Conservation (phyloP, 2,113 vertebrate genomes). For the Odocoileus hemionus region DNA sequence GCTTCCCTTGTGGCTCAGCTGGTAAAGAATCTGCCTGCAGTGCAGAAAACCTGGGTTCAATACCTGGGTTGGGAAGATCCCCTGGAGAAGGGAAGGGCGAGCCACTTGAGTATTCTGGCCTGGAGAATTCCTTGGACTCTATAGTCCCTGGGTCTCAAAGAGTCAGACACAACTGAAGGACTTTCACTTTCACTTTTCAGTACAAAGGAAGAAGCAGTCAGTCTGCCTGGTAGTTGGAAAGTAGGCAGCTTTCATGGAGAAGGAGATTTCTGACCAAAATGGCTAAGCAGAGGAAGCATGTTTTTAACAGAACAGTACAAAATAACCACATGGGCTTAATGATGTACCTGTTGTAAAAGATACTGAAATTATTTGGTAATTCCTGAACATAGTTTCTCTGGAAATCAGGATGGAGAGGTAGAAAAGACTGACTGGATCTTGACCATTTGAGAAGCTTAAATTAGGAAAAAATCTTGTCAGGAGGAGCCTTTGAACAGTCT, state of each 20-base stretch:
- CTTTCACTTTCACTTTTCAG: neutral
- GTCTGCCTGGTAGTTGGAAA: neutral
- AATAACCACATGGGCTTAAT: neutral
- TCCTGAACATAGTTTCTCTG: neutral
- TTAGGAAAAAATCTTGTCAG: neutral
- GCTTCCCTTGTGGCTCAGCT: neutral
- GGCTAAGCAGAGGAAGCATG: neutral
- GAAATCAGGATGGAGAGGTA: neutral
- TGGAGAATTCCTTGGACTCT: neutral
- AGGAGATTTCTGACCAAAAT: neutral
- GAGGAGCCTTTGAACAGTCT: neutral
- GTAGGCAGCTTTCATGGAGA: neutral
- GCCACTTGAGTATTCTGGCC: neutral
- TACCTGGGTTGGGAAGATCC: neutral
- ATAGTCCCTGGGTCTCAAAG: neutral
- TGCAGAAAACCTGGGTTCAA: neutral
- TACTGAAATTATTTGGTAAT: neutral
- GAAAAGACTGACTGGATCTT: neutral
- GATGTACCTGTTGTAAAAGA: neutral
- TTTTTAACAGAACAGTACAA: neutral
- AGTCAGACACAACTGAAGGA: neutral
- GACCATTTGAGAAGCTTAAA: neutral
- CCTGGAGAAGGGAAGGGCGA: neutral
- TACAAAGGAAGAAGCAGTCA: neutral
- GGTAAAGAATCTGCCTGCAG: neutral